phyloP scores from a whole-genome alignment of 2,113 vertebrate genomes.

The Patagioenas fasciata region DNA sequence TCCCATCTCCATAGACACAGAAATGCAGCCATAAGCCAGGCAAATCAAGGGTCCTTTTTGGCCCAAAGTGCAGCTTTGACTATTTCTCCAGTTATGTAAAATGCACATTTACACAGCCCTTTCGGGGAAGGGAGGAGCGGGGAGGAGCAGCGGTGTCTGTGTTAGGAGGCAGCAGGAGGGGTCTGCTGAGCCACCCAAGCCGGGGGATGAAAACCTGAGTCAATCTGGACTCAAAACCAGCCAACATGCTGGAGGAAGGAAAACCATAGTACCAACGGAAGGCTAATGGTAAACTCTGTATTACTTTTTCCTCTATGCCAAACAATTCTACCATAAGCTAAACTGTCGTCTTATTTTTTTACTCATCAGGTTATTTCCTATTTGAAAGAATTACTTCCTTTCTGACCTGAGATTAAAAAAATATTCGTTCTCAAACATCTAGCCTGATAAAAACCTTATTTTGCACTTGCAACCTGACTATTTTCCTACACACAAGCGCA shows the following conservation, averaged over 20 bases:
- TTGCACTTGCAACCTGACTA: background rate
- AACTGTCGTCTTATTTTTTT: background rate
- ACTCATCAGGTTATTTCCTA: background rate
- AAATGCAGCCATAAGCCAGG: background rate
- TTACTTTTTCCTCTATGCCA: rapidly evolving
- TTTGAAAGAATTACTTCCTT: background rate
- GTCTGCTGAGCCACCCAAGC: background rate
- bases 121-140: too few species aligned
- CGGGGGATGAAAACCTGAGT: background rate
- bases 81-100: rapidly evolving
- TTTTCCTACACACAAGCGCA: background rate
- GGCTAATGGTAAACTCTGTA: background rate
- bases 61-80: background rate
- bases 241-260: background rate
- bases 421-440: background rate
- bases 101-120: rapidly evolving
- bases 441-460: background rate
- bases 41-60: background rate
- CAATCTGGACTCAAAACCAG: background rate
- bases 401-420: background rate
- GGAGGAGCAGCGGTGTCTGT: background rate
- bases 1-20: background rate
- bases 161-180: background rate
- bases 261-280: rapidly evolving
- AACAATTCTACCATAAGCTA: rapidly evolving